Conservation (phyloP, 2,888 invertebrate species). For the Cheilosia scutellata region DNA sequence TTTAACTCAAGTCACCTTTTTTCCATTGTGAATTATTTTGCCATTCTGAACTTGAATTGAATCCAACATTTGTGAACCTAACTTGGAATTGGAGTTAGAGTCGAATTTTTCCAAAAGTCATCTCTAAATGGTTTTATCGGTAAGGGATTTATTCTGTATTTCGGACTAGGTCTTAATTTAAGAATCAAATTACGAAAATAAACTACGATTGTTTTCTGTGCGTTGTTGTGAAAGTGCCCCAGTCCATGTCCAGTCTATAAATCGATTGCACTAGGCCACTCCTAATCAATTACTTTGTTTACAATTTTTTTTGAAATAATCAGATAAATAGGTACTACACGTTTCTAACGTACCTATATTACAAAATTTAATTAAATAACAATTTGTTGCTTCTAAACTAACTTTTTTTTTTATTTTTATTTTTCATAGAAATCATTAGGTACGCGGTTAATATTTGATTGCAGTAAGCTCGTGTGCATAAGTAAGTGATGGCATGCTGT, state of each 20-base stretch:
- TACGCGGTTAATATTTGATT: background rate
- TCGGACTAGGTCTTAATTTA: background rate
- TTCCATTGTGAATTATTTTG: no score
- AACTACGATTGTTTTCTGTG: background rate
- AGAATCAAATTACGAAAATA: background rate
- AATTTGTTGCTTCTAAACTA: background rate
- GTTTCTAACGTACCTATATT: background rate
- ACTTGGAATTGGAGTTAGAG: no score
- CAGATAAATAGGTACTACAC: background rate
- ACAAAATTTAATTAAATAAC: background rate
- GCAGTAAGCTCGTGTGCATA: slow-evolving; percentile 11
- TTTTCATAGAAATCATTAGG: background rate
- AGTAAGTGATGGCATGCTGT: background rate
- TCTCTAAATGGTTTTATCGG: no score
- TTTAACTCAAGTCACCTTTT: no score
- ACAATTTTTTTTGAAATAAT: slow-evolving; percentile 1
- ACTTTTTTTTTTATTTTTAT: background rate
- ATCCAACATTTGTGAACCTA: no score
- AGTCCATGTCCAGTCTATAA: background rate
- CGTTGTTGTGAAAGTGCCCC: background rate
- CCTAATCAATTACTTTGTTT: background rate
- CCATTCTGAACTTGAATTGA: no score
- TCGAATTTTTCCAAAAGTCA: no score
- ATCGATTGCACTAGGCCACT: background rate
- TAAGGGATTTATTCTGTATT: no score